Conservation (phyloP, 2,113 vertebrate genomes). For the Ellobius talpinus region DNA sequence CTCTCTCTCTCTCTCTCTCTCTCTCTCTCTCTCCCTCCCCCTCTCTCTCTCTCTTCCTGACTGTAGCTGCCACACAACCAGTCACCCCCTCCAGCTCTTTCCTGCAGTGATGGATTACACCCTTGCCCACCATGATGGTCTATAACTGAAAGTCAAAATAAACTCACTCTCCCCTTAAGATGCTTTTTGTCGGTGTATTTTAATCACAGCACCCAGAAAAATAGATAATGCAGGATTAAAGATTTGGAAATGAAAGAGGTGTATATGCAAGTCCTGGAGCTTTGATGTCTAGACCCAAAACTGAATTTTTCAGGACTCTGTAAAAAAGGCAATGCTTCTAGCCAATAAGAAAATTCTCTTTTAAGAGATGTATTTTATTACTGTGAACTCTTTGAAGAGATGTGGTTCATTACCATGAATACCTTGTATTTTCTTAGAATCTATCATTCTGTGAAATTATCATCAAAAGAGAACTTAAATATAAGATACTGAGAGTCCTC, state of each 20-base stretch:
- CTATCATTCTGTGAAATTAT: slow-evolving; percentile 31
- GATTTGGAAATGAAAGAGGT: neutral
- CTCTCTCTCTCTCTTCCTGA: too few species aligned
- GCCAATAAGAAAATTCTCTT: neutral
- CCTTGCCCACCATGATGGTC: neutral
- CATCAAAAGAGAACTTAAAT: slow-evolving; percentile 40
- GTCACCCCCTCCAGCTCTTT: neutral
- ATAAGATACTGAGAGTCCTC: neutral
- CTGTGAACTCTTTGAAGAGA: neutral
- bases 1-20: too few species aligned
- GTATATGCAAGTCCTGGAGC: too few species aligned
- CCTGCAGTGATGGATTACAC: neutral
- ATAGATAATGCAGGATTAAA: neutral
- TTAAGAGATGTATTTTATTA: slow-evolving; percentile 4
- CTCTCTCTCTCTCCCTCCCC: too few species aligned
- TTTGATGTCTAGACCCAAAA: neutral
- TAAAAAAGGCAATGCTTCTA: neutral
- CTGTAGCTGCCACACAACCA: neutral
- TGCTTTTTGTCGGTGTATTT: neutral
- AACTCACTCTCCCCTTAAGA: neutral
- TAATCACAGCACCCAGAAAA: neutral
- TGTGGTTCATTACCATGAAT: neutral
- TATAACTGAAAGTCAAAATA: neutral
- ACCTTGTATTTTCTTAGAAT: slow-evolving; percentile 23
- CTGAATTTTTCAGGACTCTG: neutral